These are phyloP conservation scores for Lepidotrigona ventralis DNA, from an alignment of 1,140 invertebrate species.

Conservation along the genomic window DNA sequence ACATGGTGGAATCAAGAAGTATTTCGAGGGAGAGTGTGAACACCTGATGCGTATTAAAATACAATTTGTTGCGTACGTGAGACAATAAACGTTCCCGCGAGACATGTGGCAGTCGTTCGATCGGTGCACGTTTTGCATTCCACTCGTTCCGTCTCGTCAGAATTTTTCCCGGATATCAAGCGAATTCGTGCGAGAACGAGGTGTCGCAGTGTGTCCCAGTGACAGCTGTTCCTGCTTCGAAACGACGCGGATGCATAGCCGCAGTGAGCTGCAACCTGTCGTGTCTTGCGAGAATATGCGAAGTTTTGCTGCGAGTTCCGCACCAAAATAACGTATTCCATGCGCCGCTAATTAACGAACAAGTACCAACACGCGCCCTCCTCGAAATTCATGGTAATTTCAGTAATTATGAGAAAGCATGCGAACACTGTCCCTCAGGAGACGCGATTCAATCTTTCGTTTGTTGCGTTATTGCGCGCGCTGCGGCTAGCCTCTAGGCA, in stretches of 20 bases:
- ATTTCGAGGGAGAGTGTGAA: no score
- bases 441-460: constrained; percentile 30
- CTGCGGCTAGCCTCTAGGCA: no score
- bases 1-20: no score
- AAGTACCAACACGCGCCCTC: neutral
- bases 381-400: neutral
- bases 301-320: constrained; percentile 6
- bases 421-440: neutral
- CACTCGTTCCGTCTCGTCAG: neutral
- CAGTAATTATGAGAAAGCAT: neutral
- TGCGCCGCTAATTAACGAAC: constrained; percentile 31
- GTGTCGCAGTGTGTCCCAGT: no score
- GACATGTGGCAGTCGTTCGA: neutral
- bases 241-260: no score
- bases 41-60: constrained; percentile 32
- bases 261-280: neutral
- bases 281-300: neutral
- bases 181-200: neutral
- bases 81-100: neutral
- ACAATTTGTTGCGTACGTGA: constrained; percentile 29
- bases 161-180: constrained; percentile 5
- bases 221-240: neutral
- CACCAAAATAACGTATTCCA: neutral
- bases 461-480: neutral
- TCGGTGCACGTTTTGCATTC: constrained; percentile 1